A percentile compares a stretch with the other conserved stretches of the same genome.
phyloP scores from a whole-genome alignment of 1,140 invertebrate species.

The Belonocnema kinseyi region DNA sequence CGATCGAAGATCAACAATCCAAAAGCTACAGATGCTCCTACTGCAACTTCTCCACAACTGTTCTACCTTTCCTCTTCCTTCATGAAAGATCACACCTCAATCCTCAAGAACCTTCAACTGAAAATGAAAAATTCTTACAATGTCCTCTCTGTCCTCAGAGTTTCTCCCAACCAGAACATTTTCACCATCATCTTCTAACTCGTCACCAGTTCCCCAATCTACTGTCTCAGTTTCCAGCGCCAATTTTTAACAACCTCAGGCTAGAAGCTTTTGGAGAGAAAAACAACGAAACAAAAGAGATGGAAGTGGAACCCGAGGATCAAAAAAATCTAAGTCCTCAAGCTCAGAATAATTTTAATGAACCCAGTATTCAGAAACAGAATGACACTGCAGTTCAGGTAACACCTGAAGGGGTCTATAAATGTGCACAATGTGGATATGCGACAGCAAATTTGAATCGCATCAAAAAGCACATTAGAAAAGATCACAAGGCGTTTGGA shows the following conservation, averaged over 20 bases:
- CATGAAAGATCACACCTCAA: conserved; percentile 90
- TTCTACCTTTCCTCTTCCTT: conserved; percentile 91
- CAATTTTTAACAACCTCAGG: conserved; percentile 53
- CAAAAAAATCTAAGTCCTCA: conserved; percentile 58
- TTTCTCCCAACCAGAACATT: conserved; percentile 76
- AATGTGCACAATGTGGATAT: conserved; percentile 83
- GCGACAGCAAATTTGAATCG: conserved; percentile 79
- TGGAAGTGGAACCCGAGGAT: conserved; percentile 57
- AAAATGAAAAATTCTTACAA: conserved; percentile 67
- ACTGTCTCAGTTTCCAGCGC: conserved; percentile 71
- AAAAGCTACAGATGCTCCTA: conserved; percentile 92
- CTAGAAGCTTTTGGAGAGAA: conserved; percentile 46
- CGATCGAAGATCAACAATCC: conserved; percentile 73
- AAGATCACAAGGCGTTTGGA: conserved; percentile 75
- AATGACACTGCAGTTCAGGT: conserved; percentile 68
- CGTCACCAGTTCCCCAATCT: conserved; percentile 78
- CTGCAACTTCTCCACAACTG: conserved; percentile 91
- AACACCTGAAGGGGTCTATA: conserved; percentile 73
- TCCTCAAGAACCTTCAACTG: conserved; percentile 48
- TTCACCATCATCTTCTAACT: conserved; percentile 79
- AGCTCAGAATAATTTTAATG: conserved; percentile 43
- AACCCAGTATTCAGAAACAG: conserved; percentile 62
- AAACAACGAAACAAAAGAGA: conserved; percentile 57
- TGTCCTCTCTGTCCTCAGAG: conserved; percentile 79
- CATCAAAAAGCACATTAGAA: conserved; percentile 81